Evolutionary conservation across 2,113 vertebrate species (phyloP), one percentile per base, ranked within the genome.

Genomic region (Takifugu flavidus): DNA sequence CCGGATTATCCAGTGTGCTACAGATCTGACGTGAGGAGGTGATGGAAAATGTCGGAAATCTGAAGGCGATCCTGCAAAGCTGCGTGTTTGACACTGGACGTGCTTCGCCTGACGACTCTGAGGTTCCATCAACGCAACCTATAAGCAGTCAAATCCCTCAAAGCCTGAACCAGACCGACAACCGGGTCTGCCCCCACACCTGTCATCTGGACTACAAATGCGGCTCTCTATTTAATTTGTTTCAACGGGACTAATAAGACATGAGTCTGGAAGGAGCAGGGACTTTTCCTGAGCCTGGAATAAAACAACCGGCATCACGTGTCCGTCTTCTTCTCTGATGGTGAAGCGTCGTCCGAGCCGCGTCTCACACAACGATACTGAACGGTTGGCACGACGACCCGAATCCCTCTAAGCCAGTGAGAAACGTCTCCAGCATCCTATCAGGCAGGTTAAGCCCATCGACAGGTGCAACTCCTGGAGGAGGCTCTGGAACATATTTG

Each of bases 211-310:
- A 6, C 25, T 0, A 59, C 28, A 12, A 31, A 5, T 59, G 59
- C 71, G 42, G 52, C n/a, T 65, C 68, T 54, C 42, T 1, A 0
- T 74, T 67, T 78, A 70, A 80, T 83, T 66, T 58, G 72, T 73
- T 82, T 78, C 75, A 77, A 34, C 63, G 78, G 77, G 74, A 78
- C 59, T 70, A 65, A 79, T 72, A 76, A 78, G 62, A 65, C 49
- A 59, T 28, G 66, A 53, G 60, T 31, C 42, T 54, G 39, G 60
- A 73, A 55, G 45, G 43, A 64, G 59, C 34, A 13, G 1, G 1
- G 31, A 45, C 11, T 14, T 57, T 44, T 28, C 25, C 6, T 51
- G 1, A 14, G 31, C 56, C 39, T 29, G 27, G 31, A 50, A 43
- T 20, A 15, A 57, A 44, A 59, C n/a, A 49, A 70, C 51, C 31